Evolutionary conservation across 2,888 invertebrate genomes (phyloP), one percentile per base, ranked within the genome.

Genomic region (Euplexia lucipara): DNA sequence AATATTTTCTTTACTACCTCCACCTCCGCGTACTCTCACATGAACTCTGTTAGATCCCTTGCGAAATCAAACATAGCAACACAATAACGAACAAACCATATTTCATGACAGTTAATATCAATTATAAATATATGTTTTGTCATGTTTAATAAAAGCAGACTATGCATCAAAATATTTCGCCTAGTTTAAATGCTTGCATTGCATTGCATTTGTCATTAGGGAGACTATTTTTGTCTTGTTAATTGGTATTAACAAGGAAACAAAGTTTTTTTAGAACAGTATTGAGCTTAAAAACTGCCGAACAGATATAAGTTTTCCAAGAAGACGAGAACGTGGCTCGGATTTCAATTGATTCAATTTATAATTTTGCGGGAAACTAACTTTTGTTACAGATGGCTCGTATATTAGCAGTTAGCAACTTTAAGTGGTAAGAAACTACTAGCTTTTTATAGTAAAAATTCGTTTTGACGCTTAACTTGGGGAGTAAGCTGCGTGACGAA

Each of bases 211-310:
- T n/a, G n/a, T 74, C 56, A 66, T 51, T 49, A 60, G 6, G 22
- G 0, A 14, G 22, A 30, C 60, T 75, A 78, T 78, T 75, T 77
- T 54, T 64, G 56, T 56, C 22, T 58, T 39, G 42, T 20, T 78
- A 57, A 75, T 70, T 78, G 72, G 67, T 16, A 70, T 60, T 70
- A 73, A 69, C 49, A 60, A 63, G 49, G 51, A 60, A 77, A 54
- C 47, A 52, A 62, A n/a, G 14, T 62, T 57, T 74, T 75, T 56
- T 37, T 18, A 39, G 71, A 75, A 75, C 48, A 41, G 41, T 30
- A 20, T 53, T 47, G 26, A 70, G 49, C 45, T 54, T 65, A 61
- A 65, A 59, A 70, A 75, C 49, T 59, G 39, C 18, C 35, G 34
- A 61, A 69, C 34, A 66, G 32, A 53, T 61, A 70, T 57, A 49